Evolutionary conservation across 1,140 invertebrate genomes (phyloP).

Genomic region (Drosophila bipectinata): DNA sequence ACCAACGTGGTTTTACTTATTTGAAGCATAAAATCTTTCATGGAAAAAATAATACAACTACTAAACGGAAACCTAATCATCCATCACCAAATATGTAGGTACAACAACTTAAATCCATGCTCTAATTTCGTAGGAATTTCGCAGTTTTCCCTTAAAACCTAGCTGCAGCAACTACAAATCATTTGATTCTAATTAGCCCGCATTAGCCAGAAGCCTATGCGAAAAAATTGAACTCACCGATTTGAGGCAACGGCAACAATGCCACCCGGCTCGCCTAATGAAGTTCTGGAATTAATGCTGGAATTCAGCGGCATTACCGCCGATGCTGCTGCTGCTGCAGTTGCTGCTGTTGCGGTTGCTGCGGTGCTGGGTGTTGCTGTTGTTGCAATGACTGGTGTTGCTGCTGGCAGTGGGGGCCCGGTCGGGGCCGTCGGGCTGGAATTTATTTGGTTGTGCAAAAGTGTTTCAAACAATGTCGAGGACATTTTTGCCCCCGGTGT

Average conservation of each 20-base stretch:
- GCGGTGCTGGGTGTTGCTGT: conserved; percentile 32
- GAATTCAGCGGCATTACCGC: conserved; percentile 66
- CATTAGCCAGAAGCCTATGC: conserved; percentile 35
- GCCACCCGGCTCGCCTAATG: conserved; percentile 71
- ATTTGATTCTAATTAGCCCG: conserved; percentile 62
- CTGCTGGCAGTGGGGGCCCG: conserved; percentile 34
- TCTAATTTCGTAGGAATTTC: neutral
- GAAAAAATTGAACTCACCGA: conserved; percentile 55
- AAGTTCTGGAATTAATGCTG: conserved; percentile 82
- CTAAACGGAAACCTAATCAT: no score
- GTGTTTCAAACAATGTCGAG: conserved; percentile 81
- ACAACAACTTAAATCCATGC: no score
- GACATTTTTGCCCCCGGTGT: conserved; percentile 54
- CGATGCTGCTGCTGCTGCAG: conserved; percentile 33
- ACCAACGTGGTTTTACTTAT: no score
- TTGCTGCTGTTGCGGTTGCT: conserved; percentile 22
- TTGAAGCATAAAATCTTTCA: no score
- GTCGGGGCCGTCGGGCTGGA: conserved; percentile 62
- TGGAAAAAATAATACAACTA: no score
- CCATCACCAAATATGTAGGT: no score
- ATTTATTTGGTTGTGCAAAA: conserved; percentile 83
- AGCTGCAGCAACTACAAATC: conserved; percentile 44
- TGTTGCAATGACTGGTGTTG: conserved; percentile 32
- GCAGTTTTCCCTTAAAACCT: neutral
- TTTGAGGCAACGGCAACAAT: conserved; percentile 34